Base-by-base conservation (phyloP, 2,888 invertebrate species). In the Lobophora halterata region DNA sequence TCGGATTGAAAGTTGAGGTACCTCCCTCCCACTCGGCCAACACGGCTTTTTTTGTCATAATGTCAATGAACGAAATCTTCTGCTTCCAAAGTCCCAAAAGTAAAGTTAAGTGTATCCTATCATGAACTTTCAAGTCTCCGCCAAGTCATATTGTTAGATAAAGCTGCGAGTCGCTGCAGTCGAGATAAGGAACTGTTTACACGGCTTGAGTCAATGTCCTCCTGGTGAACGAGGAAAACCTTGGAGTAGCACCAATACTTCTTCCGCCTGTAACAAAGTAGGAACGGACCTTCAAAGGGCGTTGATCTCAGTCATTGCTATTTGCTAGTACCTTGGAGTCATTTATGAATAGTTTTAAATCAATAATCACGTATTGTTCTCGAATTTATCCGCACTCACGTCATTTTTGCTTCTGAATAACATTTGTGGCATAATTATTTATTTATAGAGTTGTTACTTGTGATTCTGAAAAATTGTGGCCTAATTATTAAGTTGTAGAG, bases 141-240 rank as follows among this genome's bases (percentile, higher is more conserved):
- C 31, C 42, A 31, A 33, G 33, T 39, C 38, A 36, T 67, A 60
- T 68, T 72, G 65, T 70, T 72, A 79, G 81, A 82, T 83, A 85
- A 83, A 82, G 85, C 81, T 82, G 79, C 74, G 67, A 69, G 71
- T 65, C 68, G 27, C 52, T 66, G 71, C 69, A 69, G 67, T 77
- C 65, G 66, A 85, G 87, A 87, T 87, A 87, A 87, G 86, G 81
- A 83, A 83, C 79, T 87, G 86, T 87, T 86, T 87, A 87, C 87
- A 81, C 78, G 82, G 69, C 77, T 81, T 82, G 76, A 82, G 87
- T 87, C 87, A 87, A 86, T 82, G 87, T 83, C 87, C 87, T 86
- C 82, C 76, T 81, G 71, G 60, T 61, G 66, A 47, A 83, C 74
- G 79, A 71, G 81, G 77, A 85, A 86, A 86, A 79, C 87, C 81